Evolutionary conservation across 2,888 invertebrate genomes (phyloP).

Genomic region (Girardia tigrina): DNA sequence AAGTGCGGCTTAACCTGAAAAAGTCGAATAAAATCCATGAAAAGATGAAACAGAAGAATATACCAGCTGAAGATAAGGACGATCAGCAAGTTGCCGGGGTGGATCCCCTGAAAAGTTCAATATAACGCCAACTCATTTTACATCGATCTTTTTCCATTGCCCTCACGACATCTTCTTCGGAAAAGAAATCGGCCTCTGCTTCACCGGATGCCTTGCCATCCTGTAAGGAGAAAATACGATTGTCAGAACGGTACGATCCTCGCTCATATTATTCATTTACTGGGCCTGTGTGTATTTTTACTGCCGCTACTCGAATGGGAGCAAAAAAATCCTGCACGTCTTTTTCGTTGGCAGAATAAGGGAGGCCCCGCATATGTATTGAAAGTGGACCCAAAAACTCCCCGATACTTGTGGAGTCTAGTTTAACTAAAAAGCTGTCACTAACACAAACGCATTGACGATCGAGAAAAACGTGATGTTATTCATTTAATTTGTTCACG

Average conservation of each 20-base stretch:
- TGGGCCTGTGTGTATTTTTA: slow-evolving; percentile 14
- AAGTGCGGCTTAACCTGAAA: too few species aligned
- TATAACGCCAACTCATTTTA: slow-evolving; percentile 15
- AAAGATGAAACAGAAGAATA: too few species aligned
- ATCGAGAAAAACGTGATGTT: too few species aligned
- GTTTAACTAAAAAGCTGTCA: too few species aligned
- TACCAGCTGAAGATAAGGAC: too few species aligned
- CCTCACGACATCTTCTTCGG: neutral
- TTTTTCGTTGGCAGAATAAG: neutral
- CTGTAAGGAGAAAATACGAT: neutral
- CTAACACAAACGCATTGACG: too few species aligned
- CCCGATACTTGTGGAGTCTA: neutral
- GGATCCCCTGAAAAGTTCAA: neutral
- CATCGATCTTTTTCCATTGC: slow-evolving; percentile 21
- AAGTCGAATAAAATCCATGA: too few species aligned
- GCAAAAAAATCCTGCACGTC: slow-evolving; percentile 3
- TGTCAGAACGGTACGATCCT: neutral
- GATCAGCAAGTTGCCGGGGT: too few species aligned
- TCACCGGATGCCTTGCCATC: neutral
- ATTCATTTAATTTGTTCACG: too few species aligned
- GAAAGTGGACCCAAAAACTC: slow-evolving; percentile 20
- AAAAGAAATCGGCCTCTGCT: slow-evolving; percentile 12
- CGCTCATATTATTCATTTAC: neutral
- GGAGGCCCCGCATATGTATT: slow-evolving; percentile 21
- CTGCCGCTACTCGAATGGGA: slow-evolving; percentile 19